Evolutionary conservation across 2,888 invertebrate species (phyloP), one percentile per base, ranked within the genome.

Genomic region (Drosophila picticornis): DNA sequence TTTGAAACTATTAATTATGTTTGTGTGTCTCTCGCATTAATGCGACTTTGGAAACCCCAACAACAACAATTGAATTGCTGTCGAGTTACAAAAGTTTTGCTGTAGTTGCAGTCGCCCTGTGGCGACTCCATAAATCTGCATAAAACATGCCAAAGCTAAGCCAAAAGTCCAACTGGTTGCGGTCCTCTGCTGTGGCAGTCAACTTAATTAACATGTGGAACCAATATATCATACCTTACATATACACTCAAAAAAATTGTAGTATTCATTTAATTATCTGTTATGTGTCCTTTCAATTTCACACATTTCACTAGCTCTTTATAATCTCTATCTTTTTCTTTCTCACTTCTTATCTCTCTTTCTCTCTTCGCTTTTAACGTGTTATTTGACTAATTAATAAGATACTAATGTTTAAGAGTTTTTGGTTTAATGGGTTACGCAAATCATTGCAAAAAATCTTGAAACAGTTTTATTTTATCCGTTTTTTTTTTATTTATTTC

Each of bases 121-220:
- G 68, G 71, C 64, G 71, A 57, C 32, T 72, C 55, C 71, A 87
- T 88, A 86, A 88, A 87, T 87, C 84, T 88, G 81, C 79, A 84
- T 87, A 76, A 81, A 83, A 75, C 71, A 77, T 65, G 68, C 52
- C 63, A 64, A 52, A 53, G 72, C 52, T 56, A 51, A 53, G 72
- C 48, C 51, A 50, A 65, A 64, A 64, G 68, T 75, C 53, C 62
- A 56, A 63, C 68, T 43, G 22, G 52, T 58, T 64, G 57, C 64
- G 55, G 53, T 59, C 56, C 65, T 61, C 63, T 80, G 65, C 70
- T 73, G 71, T 73, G 52, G 70, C 60, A 53, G 68, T 63, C 66
- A 70, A 75, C 83, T 87, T 88, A 88, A 86, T 87, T 87, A 86
- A 86, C 84, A 88, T 80, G 77, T 74, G 74, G 59, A 72, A 67